These are phyloP conservation scores for Eidolon dupreanum DNA, from an alignment of 2,797 vertebrate species.

Conservation along the genomic window DNA sequence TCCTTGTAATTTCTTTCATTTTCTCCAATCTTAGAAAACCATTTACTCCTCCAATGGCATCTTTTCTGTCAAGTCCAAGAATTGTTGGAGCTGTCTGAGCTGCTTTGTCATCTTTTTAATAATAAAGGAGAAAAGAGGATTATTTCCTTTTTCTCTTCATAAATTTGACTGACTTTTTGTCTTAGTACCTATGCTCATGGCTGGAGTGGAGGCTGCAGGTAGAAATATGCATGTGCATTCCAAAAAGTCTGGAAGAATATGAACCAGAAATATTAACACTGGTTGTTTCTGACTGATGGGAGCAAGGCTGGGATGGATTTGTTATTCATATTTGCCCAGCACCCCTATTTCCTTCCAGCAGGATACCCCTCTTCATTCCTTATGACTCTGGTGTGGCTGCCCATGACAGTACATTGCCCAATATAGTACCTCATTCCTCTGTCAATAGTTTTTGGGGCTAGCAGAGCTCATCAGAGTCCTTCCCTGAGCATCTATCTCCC, in stretches of 20 bases:
- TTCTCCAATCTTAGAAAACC: conserved; percentile 9
- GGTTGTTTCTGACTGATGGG: not conserved
- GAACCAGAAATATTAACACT: not conserved
- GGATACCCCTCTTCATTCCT: not conserved
- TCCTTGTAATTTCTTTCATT: not conserved
- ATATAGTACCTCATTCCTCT: not conserved
- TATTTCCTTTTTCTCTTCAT: not conserved
- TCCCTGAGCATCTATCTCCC: not conserved
- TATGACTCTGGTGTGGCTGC: not conserved
- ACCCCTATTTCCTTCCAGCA: not conserved
- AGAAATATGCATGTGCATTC: not conserved
- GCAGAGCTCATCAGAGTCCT: not conserved
- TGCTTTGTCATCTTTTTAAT: not conserved
- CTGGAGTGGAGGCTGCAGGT: not conserved
- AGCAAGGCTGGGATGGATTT: not conserved
- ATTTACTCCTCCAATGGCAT: not conserved
- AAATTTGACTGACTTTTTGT: not conserved
- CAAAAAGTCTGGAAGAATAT: not conserved
- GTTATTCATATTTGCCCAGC: not conserved
- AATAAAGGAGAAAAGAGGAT: not conserved
- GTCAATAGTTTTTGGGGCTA: not conserved
- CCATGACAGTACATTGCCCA: not conserved
- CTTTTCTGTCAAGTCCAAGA: not conserved
- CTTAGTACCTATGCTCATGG: not conserved
- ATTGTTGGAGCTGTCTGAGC: not conserved